A percentile compares a stretch with the other conserved stretches of the same genome.
phyloP scores from a whole-genome alignment of 2,113 vertebrate species.

The Clarias gariepinus region DNA sequence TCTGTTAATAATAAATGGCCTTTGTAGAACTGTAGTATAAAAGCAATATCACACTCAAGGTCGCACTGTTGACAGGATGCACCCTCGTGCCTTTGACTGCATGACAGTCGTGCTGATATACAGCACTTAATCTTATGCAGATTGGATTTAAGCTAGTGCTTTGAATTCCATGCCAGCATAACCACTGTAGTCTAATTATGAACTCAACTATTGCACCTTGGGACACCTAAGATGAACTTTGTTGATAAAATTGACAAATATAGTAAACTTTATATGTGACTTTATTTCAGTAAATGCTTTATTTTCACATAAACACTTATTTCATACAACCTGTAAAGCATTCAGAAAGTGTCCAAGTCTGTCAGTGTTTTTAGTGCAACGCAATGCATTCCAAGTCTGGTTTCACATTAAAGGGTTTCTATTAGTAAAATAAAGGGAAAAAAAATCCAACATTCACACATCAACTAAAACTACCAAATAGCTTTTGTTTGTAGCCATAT shows the following conservation, averaged over 20 bases:
- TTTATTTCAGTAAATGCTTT: slow-evolving; percentile 50
- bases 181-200: background rate
- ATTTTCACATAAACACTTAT: slow-evolving; percentile 50
- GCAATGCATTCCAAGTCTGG: slow-evolving; percentile 47
- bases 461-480: slow-evolving; percentile 35
- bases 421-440: slow-evolving; percentile 34
- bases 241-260: background rate
- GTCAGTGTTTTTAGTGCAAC: slow-evolving; percentile 48
- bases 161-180: background rate
- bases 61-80: no score
- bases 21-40: no score
- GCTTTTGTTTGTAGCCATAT: slow-evolving; percentile 25
- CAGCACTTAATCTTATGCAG: background rate
- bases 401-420: slow-evolving; percentile 53
- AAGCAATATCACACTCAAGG: no score
- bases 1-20: no score
- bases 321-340: slow-evolving; percentile 50
- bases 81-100: no score
- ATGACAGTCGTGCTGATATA: no score
- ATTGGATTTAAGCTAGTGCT: background rate
- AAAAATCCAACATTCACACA: slow-evolving; percentile 24
- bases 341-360: slow-evolving; percentile 43
- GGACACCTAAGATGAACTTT: background rate
- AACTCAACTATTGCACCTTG: background rate
- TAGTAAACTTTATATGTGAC: slow-evolving; percentile 27